phyloP scores from a whole-genome alignment of 2,797 vertebrate genomes.

The Picus viridis region DNA sequence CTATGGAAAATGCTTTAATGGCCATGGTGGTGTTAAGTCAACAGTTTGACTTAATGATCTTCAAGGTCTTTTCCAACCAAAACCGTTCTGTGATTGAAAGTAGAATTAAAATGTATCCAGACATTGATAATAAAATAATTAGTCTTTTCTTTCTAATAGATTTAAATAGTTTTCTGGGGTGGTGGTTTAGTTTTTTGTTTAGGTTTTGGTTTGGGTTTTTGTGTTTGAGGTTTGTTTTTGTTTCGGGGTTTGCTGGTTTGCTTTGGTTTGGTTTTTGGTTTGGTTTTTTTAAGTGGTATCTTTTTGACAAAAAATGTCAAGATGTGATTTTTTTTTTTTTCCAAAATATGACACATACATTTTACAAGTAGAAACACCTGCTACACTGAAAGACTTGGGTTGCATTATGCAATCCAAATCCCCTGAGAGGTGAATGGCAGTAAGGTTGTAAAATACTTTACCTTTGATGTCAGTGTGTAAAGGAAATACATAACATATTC shows the following conservation, averaged over 20 bases:
- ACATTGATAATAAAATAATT: not conserved
- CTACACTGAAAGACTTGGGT: not conserved
- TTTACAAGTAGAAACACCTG: constrained; percentile 12
- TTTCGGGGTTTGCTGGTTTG: too few species aligned
- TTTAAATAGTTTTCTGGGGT: not conserved
- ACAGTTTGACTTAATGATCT: too few species aligned
- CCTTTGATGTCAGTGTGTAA: not conserved
- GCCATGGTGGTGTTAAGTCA: not conserved
- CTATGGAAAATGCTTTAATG: too few species aligned
- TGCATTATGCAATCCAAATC: constrained; percentile 25
- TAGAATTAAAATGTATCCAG: not conserved
- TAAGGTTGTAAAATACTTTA: constrained; percentile 14
- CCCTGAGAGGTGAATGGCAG: not conserved
- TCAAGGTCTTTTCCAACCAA: too few species aligned
- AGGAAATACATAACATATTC: not conserved
- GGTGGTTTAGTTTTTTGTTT: too few species aligned
- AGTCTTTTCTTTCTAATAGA: not conserved
- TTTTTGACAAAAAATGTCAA: not conserved
- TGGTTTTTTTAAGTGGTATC: too few species aligned
- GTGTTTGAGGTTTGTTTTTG: too few species aligned
- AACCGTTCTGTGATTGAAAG: not conserved
- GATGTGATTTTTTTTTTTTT: not conserved
- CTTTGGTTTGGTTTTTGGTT: too few species aligned
- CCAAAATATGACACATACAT: not conserved
- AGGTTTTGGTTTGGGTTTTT: too few species aligned